These are phyloP conservation scores for Crotalus helleri DNA, from an alignment of 2,113 vertebrate genomes.

Conservation along the genomic window DNA sequence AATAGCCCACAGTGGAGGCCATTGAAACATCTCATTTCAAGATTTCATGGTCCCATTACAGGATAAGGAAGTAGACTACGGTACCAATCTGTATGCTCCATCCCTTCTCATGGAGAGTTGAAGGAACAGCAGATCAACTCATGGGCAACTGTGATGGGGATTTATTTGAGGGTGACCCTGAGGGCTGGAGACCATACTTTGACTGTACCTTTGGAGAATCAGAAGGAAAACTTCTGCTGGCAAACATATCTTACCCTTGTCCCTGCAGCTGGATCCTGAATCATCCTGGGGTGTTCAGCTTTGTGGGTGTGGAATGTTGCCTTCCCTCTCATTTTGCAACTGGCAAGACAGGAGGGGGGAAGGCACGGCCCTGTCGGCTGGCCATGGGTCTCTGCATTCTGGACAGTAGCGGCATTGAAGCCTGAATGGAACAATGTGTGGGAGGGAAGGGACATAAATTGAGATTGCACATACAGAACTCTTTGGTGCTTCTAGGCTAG, in stretches of 20 bases:
- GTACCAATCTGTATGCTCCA: background rate
- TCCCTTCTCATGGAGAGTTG: background rate
- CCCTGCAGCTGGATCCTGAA: background rate
- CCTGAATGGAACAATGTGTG: conserved; percentile 14
- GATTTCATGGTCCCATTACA: background rate
- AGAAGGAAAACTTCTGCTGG: background rate
- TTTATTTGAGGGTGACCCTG: background rate
- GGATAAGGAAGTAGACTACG: background rate
- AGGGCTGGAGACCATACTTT: background rate
- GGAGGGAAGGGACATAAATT: conserved; percentile 13
- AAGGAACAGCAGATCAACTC: background rate
- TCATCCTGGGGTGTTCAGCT: conserved; percentile 2
- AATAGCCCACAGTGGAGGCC: background rate
- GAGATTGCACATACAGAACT: background rate
- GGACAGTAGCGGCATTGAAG: conserved; percentile 28
- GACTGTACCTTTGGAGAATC: background rate
- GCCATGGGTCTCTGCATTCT: background rate
- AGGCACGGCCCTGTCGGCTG: background rate
- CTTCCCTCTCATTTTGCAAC: conserved; percentile 7
- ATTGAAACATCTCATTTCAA: background rate
- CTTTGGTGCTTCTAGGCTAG: background rate
- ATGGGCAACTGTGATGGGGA: background rate
- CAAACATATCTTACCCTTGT: background rate
- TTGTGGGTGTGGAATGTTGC: conserved; percentile 33
- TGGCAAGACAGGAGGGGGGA: background rate